Percentiles rank a stretch among this genome's conserved stretches.
Conservation (phyloP, 2,797 vertebrate species). For the Coluber constrictor region DNA sequence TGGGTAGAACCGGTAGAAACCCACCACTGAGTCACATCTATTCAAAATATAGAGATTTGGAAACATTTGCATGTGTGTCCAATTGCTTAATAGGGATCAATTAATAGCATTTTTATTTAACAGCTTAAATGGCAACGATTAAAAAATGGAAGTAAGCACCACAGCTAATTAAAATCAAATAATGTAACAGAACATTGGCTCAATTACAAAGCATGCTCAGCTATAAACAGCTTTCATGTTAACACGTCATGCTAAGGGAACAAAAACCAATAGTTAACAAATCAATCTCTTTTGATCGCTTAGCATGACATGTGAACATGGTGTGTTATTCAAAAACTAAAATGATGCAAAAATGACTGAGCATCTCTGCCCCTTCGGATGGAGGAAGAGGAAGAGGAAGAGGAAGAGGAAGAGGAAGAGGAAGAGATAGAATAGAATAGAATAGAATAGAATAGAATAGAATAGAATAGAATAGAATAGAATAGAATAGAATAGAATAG, state of each 20-base stretch:
- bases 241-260: neutral
- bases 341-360: neutral
- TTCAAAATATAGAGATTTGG: neutral
- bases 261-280: neutral
- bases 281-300: neutral
- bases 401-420: too few relatives aligned
- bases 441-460: too few relatives aligned
- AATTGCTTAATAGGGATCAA: neutral
- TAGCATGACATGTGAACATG: neutral
- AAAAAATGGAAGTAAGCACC: neutral
- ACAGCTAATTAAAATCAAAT: neutral
- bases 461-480: too few relatives aligned
- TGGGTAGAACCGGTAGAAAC: too few relatives aligned
- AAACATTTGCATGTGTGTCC: neutral
- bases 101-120: neutral
- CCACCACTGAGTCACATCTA: neutral
- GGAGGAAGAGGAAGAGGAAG: neutral
- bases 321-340: neutral
- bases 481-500: too few relatives aligned
- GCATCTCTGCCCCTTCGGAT: neutral
- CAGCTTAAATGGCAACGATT: neutral
- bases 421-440: too few relatives aligned
- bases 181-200: neutral
- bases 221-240: neutral
- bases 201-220: neutral